phyloP scores from a whole-genome alignment of 2,888 invertebrate genomes.

The Nemotelus nigrinus region DNA sequence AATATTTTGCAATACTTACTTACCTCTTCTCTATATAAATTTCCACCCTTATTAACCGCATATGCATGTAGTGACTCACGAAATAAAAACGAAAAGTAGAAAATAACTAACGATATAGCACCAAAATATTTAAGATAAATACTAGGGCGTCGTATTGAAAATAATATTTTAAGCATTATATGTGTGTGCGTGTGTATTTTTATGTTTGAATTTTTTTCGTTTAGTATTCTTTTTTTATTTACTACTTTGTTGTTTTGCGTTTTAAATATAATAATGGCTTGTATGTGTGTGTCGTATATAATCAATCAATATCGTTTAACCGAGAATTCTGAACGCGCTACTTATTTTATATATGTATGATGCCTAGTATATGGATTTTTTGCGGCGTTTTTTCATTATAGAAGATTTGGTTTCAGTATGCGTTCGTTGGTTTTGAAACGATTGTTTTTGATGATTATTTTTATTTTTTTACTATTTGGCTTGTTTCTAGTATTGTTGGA shows the following conservation, averaged over 20 bases:
- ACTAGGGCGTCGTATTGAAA: constrained; percentile 60
- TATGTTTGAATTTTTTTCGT: constrained; percentile 8
- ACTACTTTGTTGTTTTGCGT: not conserved
- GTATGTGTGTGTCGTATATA: not conserved
- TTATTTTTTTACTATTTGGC: constrained; percentile 1
- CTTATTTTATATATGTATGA: constrained; percentile 3
- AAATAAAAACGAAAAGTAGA: constrained; percentile 62
- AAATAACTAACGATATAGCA: constrained; percentile 58
- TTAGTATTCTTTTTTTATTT: not conserved
- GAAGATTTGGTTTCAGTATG: not conserved
- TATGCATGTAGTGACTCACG: constrained; percentile 63
- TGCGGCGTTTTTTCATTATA: constrained; percentile 31
- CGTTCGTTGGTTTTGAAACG: not conserved
- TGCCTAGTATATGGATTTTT: not conserved
- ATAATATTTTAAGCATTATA: constrained; percentile 47
- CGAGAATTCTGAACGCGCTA: constrained; percentile 19
- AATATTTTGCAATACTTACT: not conserved
- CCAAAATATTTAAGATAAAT: constrained; percentile 61
- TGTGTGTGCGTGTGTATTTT: not conserved
- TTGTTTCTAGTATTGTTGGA: constrained; percentile 3
- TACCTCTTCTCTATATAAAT: constrained; percentile 44
- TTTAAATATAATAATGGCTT: not conserved
- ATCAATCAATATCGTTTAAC: not conserved
- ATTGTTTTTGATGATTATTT: not conserved
- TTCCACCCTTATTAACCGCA: constrained; percentile 59